A percentile compares a stretch with the other conserved stretches of the same genome.
Conservation (phyloP, 2,113 vertebrate species). For the Cyphomyrus discorhynchus region DNA sequence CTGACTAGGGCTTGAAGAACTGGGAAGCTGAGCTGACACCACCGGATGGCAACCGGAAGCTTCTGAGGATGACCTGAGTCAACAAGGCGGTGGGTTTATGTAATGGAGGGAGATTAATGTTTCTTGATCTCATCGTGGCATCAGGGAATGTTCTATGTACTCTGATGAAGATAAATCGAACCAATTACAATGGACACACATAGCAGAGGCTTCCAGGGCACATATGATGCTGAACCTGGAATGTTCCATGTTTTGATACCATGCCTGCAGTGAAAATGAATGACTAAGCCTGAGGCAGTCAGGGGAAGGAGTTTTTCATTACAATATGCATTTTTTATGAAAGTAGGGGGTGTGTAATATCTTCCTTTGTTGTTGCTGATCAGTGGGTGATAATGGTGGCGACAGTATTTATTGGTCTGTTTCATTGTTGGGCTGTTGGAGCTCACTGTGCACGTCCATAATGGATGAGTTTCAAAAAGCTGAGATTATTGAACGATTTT, state of each 20-base stretch:
- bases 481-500: neutral
- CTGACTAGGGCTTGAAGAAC: neutral
- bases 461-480: neutral
- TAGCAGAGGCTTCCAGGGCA: neutral
- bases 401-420: neutral
- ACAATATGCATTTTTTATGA: neutral
- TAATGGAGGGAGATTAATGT: neutral
- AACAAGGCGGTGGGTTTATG: neutral
- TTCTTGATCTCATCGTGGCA: neutral
- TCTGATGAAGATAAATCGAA: constrained; percentile 23
- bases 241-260: constrained; percentile 26
- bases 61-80: neutral
- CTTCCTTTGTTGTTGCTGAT: neutral
- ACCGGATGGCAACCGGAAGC: neutral
- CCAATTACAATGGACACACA: constrained; percentile 20
- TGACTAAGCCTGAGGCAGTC: neutral
- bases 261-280: constrained; percentile 8
- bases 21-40: neutral
- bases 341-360: constrained; percentile 4
- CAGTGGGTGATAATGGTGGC: neutral
- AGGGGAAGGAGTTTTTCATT: neutral
- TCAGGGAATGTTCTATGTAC: neutral
- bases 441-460: neutral
- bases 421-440: neutral
- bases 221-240: neutral